Evolutionary conservation across 2,797 vertebrate species (phyloP), one percentile per base, ranked within the genome.

Genomic region (Acanthornis magna): DNA sequence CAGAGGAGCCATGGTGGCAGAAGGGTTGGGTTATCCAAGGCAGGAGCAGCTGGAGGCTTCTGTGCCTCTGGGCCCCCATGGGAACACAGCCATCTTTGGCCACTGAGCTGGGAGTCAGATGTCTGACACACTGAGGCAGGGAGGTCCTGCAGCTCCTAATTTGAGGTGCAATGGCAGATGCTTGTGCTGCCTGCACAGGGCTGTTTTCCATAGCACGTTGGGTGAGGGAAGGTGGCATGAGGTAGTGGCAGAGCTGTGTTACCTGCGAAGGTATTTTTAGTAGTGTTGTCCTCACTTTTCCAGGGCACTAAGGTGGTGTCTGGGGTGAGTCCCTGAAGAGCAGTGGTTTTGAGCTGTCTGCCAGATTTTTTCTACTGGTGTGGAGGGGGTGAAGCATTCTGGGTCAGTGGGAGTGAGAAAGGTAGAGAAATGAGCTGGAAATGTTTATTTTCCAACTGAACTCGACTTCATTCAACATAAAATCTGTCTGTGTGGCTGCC

Each of bases 91-190:
- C 17, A 1, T 54, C 32, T 23, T 45, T 2, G 3, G 29, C 54
- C 36, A 7, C 36, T 23, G 71, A 10, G 23, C 10, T 36, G 47
- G 21, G 38, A 53, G 45, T 18, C 21, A 13, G 32, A 1, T 20
- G 29, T 26, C 40, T 60, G 58, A 55, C 55, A 57, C 23, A 5
- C 32, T 0, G 2, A 86, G 73, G 34, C 5, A 1, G 2, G 43
- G 32, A 10, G 1, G 0, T 45, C 25, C 32, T 40, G 10, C 10
- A 2, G 14, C 40, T 81, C 11, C 26, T 36, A 16, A n/a, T 17
- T 42, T 36, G 19, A 2, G 25, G 27, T 1, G 9, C 0, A 3
- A 6, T 40, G 38, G 16, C 32, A n/a, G 32, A 26, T 4, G 9
- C 9, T 42, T 8, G 1, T 25, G 22, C 53, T 67, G 60, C 84